A percentile compares a stretch with the other conserved stretches of the same genome.
These are phyloP conservation scores for Drosophila subquinaria DNA, from an alignment of 2,888 invertebrate species.

Conservation along the genomic window DNA sequence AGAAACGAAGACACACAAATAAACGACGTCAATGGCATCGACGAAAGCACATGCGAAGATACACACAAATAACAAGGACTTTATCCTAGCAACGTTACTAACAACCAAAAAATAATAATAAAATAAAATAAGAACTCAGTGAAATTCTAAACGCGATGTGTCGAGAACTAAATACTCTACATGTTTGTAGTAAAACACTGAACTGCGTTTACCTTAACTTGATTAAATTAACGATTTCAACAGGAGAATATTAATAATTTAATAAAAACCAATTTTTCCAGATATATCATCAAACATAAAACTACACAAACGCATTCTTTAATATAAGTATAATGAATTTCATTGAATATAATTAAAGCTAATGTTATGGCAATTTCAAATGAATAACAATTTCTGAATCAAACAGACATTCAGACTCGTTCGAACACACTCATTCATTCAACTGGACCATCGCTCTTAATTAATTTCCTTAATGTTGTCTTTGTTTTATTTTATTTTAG, in stretches of 20 bases:
- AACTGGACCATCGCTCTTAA: conserved; percentile 47
- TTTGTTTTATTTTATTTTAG: conserved; percentile 34
- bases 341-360: conserved; percentile 4
- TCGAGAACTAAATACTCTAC: conserved; percentile 8
- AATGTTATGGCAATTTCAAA: conserved; percentile 43
- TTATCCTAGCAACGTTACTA: conserved; percentile 19
- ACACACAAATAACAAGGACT: conserved; percentile 22
- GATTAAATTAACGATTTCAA: background rate
- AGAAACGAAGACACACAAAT: conserved; percentile 30
- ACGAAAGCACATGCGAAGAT: conserved; percentile 10
- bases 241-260: too few relatives aligned
- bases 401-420: background rate
- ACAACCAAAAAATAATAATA: background rate
- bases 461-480: conserved; percentile 50
- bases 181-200: background rate
- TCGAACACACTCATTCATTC: conserved; percentile 13
- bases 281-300: too few relatives aligned
- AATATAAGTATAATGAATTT: too few relatives aligned
- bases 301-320: too few relatives aligned
- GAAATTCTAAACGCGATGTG: background rate
- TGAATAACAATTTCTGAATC: conserved; percentile 59
- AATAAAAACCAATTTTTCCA: too few relatives aligned
- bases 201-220: background rate
- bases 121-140: background rate
- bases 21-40: conserved; percentile 24